These are phyloP conservation scores for Acromyrmex echinatior DNA, from an alignment of 1,140 invertebrate species.

Conservation along the genomic window DNA sequence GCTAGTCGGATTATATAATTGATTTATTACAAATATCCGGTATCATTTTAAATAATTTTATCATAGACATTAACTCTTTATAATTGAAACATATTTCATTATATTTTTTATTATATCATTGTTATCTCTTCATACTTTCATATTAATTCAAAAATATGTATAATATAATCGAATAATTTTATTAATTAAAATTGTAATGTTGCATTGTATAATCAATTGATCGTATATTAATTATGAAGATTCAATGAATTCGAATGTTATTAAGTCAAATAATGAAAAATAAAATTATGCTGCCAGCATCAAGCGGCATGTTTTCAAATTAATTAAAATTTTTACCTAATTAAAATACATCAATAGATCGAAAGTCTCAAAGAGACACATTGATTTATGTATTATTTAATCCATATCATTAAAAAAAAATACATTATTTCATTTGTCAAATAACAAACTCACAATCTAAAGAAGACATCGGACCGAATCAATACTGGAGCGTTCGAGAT, in stretches of 20 bases:
- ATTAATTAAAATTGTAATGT: conserved; percentile 17
- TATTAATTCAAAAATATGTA: neutral
- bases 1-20: conserved; percentile 13
- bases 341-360: neutral
- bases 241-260: neutral
- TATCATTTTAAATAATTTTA: conserved; percentile 20
- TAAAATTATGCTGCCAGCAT: neutral
- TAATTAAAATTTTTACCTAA: neutral
- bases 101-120: neutral
- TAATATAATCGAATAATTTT: conserved; percentile 20
- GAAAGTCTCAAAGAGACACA: neutral
- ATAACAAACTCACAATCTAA: neutral
- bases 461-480: neutral
- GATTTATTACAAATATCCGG: neutral
- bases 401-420: neutral
- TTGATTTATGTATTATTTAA: neutral
- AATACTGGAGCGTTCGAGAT: conserved; percentile 10
- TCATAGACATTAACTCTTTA: neutral
- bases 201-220: neutral
- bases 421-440: neutral
- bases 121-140: neutral
- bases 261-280: neutral
- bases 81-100: neutral
- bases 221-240: neutral
- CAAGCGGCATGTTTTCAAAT: neutral